Conservation (phyloP, 2,888 invertebrate species). For the Stramonita haemastoma region DNA sequence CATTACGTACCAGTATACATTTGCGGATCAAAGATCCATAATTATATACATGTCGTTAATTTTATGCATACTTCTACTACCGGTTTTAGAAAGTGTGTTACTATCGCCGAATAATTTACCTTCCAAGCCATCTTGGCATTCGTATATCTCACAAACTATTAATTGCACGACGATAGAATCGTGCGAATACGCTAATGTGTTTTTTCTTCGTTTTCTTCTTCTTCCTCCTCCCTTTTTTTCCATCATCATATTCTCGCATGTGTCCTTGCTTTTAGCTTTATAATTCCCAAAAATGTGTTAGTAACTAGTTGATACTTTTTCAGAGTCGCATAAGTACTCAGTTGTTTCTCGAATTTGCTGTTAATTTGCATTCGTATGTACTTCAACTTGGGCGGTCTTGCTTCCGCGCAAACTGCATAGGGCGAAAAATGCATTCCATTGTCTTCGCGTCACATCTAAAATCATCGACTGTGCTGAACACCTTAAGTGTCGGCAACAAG, state of each 20-base stretch:
- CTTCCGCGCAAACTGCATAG: slow-evolving; percentile 22
- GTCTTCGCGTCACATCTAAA: slow-evolving; percentile 22
- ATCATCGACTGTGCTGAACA: not conserved
- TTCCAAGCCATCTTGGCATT: too few relatives aligned
- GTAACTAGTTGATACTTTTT: not conserved
- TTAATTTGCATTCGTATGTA: not conserved
- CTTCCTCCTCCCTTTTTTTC: not conserved
- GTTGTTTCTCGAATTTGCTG: not conserved
- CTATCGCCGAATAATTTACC: too few relatives aligned
- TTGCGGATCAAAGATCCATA: too few relatives aligned
- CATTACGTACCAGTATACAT: too few relatives aligned
- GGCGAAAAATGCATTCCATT: slow-evolving; percentile 29
- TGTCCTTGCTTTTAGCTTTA: not conserved
- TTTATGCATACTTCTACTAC: too few relatives aligned
- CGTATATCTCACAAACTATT: not conserved
- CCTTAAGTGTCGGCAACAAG: not conserved
- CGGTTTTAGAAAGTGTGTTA: too few relatives aligned
- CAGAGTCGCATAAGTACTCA: not conserved
- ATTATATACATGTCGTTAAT: too few relatives aligned
- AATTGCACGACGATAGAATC: not conserved
- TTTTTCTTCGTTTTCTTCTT: not conserved
- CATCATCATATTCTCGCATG: not conserved
- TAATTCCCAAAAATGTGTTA: not conserved
- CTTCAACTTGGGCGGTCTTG: slow-evolving; percentile 17
- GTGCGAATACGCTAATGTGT: not conserved